These are phyloP conservation scores for Xestia c-nigrum DNA, from an alignment of 2,888 invertebrate species.

Conservation along the genomic window DNA sequence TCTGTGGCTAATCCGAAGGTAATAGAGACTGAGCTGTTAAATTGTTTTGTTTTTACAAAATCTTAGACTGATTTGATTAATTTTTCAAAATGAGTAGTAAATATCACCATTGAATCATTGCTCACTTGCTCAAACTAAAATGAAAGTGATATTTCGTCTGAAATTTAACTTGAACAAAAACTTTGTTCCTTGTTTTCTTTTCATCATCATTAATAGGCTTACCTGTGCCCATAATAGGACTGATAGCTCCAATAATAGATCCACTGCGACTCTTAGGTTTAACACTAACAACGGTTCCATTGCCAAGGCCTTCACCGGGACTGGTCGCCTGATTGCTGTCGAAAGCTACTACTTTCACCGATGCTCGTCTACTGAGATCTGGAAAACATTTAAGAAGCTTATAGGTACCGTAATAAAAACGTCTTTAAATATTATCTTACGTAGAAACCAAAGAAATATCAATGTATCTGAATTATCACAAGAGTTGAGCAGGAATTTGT, in stretches of 20 bases:
- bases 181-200: neutral
- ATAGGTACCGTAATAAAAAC: constrained; percentile 40
- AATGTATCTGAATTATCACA: neutral
- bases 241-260: constrained; percentile 89
- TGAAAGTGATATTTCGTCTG: neutral
- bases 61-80: too few relatives aligned
- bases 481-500: neutral
- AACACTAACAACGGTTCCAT: constrained; percentile 75
- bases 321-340: constrained; percentile 79
- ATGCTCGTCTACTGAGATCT: constrained; percentile 85
- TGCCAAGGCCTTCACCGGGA: constrained; percentile 79
- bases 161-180: neutral
- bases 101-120: neutral
- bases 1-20: neutral
- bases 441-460: neutral
- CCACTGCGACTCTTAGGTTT: constrained; percentile 89
- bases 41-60: neutral
- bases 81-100: neutral
- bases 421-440: neutral
- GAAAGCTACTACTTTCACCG: constrained; percentile 85
- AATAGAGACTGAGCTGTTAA: neutral
- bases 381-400: constrained; percentile 23
- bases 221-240: constrained; percentile 90
- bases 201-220: constrained; percentile 11
- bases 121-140: neutral